Conservation (phyloP, 2,113 vertebrate genomes). For the Heliornis fulica region DNA sequence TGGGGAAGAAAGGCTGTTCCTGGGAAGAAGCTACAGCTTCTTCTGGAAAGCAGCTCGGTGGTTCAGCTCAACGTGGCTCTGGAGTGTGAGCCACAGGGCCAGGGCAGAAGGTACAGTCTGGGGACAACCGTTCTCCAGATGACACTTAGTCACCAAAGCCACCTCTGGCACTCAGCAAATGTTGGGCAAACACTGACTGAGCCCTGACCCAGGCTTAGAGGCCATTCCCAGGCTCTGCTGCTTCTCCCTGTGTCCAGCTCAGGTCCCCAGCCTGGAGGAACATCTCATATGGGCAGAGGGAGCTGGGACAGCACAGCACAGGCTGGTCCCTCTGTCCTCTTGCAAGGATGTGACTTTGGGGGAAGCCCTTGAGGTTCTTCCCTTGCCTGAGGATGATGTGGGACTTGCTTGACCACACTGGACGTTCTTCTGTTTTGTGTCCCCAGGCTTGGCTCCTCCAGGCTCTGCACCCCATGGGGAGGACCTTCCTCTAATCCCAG, state of each 20-base stretch:
- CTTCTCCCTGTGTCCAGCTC: not conserved
- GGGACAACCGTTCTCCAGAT: not conserved
- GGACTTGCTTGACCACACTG: fast-evolving
- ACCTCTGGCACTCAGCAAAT: not conserved
- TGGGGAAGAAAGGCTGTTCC: not conserved
- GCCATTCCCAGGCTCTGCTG: not conserved
- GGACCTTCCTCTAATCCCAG: not conserved
- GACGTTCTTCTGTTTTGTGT: not conserved
- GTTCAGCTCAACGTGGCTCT: not conserved
- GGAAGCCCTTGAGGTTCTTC: not conserved
- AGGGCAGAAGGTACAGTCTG: not conserved
- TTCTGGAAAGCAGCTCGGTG: not conserved
- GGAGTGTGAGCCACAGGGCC: not conserved
- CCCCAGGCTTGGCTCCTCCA: not conserved
- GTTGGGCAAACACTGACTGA: not conserved
- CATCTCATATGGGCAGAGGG: not conserved
- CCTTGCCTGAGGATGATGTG: not conserved
- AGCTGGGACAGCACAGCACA: fast-evolving
- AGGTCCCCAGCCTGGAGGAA: not conserved
- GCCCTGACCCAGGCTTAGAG: not conserved
- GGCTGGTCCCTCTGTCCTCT: not conserved
- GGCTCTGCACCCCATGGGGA: fast-evolving
- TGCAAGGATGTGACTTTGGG: fast-evolving
- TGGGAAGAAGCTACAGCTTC: not conserved
- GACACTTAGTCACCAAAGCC: not conserved